phyloP scores from a whole-genome alignment of 2,797 vertebrate genomes.

The Ataeniobius toweri region DNA sequence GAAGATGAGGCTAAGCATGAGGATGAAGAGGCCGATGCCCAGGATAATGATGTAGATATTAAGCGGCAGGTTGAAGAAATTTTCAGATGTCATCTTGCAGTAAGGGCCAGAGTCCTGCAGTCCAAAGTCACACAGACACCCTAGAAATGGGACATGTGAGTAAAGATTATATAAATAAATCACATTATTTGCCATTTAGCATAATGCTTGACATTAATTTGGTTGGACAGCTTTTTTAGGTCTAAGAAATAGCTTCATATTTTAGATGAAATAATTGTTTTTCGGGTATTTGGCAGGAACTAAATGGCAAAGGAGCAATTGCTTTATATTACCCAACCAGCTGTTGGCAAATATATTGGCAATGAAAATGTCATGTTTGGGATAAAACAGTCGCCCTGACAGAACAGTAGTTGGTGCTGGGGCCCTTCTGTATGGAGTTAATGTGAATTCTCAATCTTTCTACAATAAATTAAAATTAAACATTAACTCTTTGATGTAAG shows the following conservation, averaged over 20 bases:
- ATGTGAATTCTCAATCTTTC: no score
- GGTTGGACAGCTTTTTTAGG: no score
- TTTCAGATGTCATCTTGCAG: conserved; percentile 75
- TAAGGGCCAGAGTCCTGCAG: conserved; percentile 39
- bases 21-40: conserved; percentile 82
- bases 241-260: neutral
- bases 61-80: conserved; percentile 74
- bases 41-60: conserved; percentile 83
- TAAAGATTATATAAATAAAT: neutral
- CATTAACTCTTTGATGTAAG: no score
- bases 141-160: conserved; percentile 40
- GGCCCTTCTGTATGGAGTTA: no score
- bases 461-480: no score
- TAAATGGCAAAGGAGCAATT: neutral
- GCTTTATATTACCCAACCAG: neutral
- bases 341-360: no score
- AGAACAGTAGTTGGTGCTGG: no score
- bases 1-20: conserved; percentile 83
- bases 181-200: neutral
- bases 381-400: neutral
- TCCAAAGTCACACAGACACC: conserved; percentile 66
- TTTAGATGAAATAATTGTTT: neutral
- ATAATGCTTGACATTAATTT: neutral
- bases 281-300: neutral
- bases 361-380: no score